Evolutionary conservation across 1,140 invertebrate genomes (phyloP), one percentile per base, ranked within the genome.

Genomic region (Leptoteleia sp.): DNA sequence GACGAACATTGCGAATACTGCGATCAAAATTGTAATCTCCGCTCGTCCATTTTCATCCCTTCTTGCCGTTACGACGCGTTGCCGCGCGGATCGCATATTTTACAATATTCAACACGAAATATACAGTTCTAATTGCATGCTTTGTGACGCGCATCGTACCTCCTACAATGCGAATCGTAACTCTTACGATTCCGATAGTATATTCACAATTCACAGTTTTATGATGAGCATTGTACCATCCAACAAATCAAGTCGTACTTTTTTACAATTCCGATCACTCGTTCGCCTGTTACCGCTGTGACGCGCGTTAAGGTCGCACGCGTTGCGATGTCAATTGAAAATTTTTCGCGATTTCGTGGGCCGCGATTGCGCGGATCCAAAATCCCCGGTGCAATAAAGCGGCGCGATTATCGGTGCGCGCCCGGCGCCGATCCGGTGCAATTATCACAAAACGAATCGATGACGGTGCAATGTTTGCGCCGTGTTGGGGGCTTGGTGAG

Each of bases 201-300:
- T n/a, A n/a, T n/a, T n/a, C n/a, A n/a, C n/a, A n/a, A n/a, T n/a
- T n/a, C n/a, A n/a, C n/a, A n/a, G n/a, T n/a, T n/a, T n/a, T n/a
- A n/a, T n/a, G n/a, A n/a, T n/a, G n/a, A n/a, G n/a, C 71, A 75
- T 75, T 75, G 71, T 75, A 75, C 62, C n/a, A 67, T 67, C 61
- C 40, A 67, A 67, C 54, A 52, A 67, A 38, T 61, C 62, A 61
- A 48, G 29, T 67, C 52, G 71, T 67, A 61, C 54, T n/a, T 65
- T 75, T 75, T 75, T 75, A 75, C 71, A 67, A 67, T 61, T 73
- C 55, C 40, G 38, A 54, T 64, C 48, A 55, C 48, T 16, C 25
- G 47, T 29, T 54, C 40, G 61, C 48, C 48, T 15, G 35, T 57
- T 57, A 65, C 35, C 52, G 50, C 47, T 31, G 55, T 64, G 62